phyloP scores from a whole-genome alignment of 2,888 invertebrate genomes.

The Macropis europaea region DNA sequence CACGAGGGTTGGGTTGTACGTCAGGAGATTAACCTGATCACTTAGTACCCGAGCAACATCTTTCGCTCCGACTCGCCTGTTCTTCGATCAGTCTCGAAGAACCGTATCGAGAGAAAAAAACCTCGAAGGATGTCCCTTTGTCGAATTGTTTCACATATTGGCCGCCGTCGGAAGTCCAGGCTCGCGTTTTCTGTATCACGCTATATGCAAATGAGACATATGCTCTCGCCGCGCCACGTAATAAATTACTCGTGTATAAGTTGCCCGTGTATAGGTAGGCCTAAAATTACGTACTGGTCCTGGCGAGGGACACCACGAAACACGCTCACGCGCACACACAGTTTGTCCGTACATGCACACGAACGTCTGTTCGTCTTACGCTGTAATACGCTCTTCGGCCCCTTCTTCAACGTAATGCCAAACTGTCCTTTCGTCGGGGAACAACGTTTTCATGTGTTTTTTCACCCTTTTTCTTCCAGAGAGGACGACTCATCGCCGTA shows the following conservation, averaged over 20 bases:
- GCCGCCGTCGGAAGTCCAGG: conserved; percentile 62
- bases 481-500: conserved; percentile 1
- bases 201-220: conserved; percentile 75
- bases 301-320: conserved; percentile 5
- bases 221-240: conserved; percentile 67
- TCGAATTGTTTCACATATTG: conserved; percentile 59
- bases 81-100: no score
- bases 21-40: no score
- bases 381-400: conserved; percentile 39
- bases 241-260: conserved; percentile 71
- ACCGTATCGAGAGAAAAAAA: not conserved
- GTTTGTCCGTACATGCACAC: not conserved
- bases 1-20: no score
- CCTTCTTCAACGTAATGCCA: conserved; percentile 17
- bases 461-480: not conserved
- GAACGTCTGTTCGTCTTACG: conserved; percentile 22
- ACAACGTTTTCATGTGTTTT: not conserved
- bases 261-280: conserved; percentile 67
- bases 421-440: conserved; percentile 45
- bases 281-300: conserved; percentile 67
- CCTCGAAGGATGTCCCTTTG: conserved; percentile 38
- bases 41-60: no score
- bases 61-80: no score
- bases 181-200: conserved; percentile 68
- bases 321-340: conserved; percentile 3